Evolutionary conservation across 2,797 vertebrate species (phyloP), one percentile per base, ranked within the genome.

Genomic region (Tadarida brasiliensis): DNA sequence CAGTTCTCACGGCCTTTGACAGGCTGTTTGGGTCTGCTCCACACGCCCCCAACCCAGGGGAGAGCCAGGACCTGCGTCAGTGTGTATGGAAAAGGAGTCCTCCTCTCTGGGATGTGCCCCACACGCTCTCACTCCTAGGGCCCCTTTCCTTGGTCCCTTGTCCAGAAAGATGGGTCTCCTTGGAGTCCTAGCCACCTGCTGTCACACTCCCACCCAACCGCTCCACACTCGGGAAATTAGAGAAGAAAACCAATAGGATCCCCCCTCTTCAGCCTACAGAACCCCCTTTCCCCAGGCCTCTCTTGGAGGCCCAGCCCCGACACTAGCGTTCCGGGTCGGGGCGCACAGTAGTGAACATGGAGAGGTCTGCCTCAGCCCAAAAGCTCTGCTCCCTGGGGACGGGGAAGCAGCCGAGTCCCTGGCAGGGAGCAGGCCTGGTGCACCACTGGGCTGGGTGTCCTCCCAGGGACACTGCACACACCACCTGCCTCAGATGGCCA

Each of bases 381-480:
- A 70, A 54, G 80, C 61, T n/a, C 8, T 2, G n/a, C 74, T 16
- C n/a, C 5, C 8, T 0, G 30, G 78, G 68, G 7, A 47, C 2
- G 14, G 61, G 26, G 49, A 14, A 54, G 54, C 54, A 54, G 54
- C n/a, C 2, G 19, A 30, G 11, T 26, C 49, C 49, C 49, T 49
- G 49, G 49, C 49, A 49, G 49, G 49, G 54, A 54, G 54, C 54
- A 54, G 54, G 68, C 85, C 68, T 33, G 39, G 10, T 0, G 5
- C 2, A 0, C 16, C 57, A 4, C 39, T 2, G 14, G 39, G 24
- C 56, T 0, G 19, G 10, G n/a, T 6, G 57, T 20, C 87, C 14
- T 7, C n/a, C 24, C 0, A 0, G 1, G 35, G 26, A 20, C 57
- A 7, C 3, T 5, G 0, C 1, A 0, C 56, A 10, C 54, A 3